Conservation (phyloP, 2,888 invertebrate genomes). For the Latheticus oryzae region DNA sequence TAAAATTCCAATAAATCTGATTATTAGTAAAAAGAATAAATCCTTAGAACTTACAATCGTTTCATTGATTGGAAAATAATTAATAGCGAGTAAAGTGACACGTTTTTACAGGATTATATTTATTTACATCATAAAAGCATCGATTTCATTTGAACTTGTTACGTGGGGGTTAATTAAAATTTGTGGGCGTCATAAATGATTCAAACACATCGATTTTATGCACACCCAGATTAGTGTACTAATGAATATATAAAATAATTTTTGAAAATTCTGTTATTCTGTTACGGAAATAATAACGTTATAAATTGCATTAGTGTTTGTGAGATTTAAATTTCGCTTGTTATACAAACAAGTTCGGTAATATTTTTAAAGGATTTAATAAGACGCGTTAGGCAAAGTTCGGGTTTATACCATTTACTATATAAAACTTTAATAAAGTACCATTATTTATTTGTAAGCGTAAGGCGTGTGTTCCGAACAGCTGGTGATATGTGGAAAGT, state of each 20-base stretch:
- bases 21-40: constrained; percentile 20
- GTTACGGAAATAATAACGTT: no score
- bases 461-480: constrained; percentile 46
- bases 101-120: constrained; percentile 6
- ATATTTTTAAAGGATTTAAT: constrained; percentile 14
- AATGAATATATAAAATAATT: constrained; percentile 9
- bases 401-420: constrained; percentile 28
- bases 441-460: constrained; percentile 45
- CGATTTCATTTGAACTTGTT: constrained; percentile 19
- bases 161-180: constrained; percentile 28
- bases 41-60: constrained; percentile 27
- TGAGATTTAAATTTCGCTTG: no score
- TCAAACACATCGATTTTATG: constrained; percentile 13
- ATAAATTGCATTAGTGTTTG: no score
- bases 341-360: constrained; percentile 13
- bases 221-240: constrained; percentile 1
- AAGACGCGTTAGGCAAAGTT: constrained; percentile 22
- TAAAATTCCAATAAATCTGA: constrained; percentile 34
- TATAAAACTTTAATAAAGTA: constrained; percentile 41
- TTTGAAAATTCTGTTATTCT: no score
- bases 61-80: constrained; percentile 37
- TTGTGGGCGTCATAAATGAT: constrained; percentile 9
- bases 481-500: constrained; percentile 50
- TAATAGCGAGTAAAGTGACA: constrained; percentile 26
- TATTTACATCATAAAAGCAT: constrained; percentile 17